Conservation (phyloP, 2,797 vertebrate species). For the Aotus griseimembra region DNA sequence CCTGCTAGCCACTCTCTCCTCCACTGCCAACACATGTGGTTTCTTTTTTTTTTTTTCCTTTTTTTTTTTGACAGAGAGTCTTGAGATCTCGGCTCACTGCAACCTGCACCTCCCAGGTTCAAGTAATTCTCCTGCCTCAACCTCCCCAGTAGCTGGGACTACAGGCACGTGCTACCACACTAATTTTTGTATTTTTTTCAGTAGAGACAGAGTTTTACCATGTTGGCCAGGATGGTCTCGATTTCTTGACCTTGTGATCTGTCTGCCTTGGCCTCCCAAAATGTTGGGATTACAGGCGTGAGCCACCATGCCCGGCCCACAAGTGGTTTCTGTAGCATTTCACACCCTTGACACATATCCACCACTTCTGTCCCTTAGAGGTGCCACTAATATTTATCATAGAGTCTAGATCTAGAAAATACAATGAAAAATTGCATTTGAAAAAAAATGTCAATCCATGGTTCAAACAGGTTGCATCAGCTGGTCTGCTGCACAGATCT, state of each 20-base stretch:
- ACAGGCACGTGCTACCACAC: rapidly evolving
- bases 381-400: background rate
- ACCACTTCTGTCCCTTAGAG: background rate
- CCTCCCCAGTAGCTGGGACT: too few relatives aligned
- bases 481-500: background rate
- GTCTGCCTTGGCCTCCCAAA: too few relatives aligned
- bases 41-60: background rate
- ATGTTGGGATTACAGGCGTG: too few relatives aligned
- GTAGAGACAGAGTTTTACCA: too few relatives aligned
- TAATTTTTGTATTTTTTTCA: too few relatives aligned
- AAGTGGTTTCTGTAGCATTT: background rate
- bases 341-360: background rate
- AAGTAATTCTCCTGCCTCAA: too few relatives aligned
- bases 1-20: background rate
- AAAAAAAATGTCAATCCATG: background rate
- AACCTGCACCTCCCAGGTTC: too few relatives aligned
- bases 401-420: background rate
- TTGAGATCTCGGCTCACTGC: rapidly evolving
- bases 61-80: too few relatives aligned
- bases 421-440: background rate
- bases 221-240: too few relatives aligned
- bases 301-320: too few relatives aligned
- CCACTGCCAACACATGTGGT: too few relatives aligned
- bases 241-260: too few relatives aligned
- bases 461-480: background rate